Evolutionary conservation across 2,113 vertebrate genomes (phyloP).

Genomic region (Tetraodon nigroviridis): DNA sequence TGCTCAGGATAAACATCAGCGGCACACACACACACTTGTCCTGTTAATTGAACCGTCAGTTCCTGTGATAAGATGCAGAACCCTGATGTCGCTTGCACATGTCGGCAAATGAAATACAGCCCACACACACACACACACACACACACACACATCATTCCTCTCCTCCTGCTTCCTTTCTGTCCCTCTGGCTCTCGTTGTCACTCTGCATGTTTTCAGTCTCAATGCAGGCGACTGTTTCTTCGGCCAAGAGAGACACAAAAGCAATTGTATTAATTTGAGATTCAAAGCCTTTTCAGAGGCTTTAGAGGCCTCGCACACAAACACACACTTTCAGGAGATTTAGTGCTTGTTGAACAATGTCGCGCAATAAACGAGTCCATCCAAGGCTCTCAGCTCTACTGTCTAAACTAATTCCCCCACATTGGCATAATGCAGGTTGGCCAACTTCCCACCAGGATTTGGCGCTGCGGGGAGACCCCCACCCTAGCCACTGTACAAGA

Average conservation of each 20-base stretch:
- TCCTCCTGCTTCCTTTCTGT: conserved; percentile 40
- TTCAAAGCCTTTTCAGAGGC: conserved; percentile 53
- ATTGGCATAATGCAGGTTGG: conserved; percentile 74
- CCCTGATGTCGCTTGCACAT: conserved; percentile 52
- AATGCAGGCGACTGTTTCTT: conserved; percentile 61
- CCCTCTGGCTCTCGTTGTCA: conserved; percentile 61
- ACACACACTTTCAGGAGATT: conserved; percentile 45
- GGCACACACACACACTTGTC: conserved; percentile 53
- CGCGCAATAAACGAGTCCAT: conserved; percentile 45
- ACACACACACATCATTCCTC: conserved; percentile 17
- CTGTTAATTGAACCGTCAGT: conserved; percentile 67
- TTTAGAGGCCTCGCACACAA: conserved; percentile 41
- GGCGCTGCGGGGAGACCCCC: conserved; percentile 64
- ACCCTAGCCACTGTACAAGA: conserved; percentile 60
- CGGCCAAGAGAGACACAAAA: conserved; percentile 71
- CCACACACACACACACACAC: conserved; percentile 22
- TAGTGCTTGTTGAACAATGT: conserved; percentile 67
- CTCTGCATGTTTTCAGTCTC: conserved; percentile 59
- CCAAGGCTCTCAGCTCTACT: conserved; percentile 67
- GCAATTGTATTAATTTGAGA: conserved; percentile 72
- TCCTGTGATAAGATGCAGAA: conserved; percentile 56
- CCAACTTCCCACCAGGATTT: conserved; percentile 79
- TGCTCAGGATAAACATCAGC: conserved; percentile 44
- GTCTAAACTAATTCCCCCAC: conserved; percentile 74
- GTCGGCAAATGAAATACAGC: conserved; percentile 39